Evolutionary conservation across 2,888 invertebrate species (phyloP), one percentile per base, ranked within the genome.

Genomic region (Conops quadrifasciatus): DNA sequence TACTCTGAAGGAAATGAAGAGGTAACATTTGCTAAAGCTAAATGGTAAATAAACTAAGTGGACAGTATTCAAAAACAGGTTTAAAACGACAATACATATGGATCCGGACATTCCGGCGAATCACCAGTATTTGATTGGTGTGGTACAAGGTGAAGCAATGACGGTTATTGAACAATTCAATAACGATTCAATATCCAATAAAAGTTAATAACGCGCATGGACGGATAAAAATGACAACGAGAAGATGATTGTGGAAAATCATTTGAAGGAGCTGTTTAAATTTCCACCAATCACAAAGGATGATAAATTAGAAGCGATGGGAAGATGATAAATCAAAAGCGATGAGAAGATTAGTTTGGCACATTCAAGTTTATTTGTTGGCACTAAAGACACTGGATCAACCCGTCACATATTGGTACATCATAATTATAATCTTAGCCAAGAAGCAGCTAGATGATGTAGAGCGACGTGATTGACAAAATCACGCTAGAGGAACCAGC

Each of bases 391-490:
- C 51, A 51, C n/a, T 51, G n/a, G 51, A 51, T 16, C 51, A 51
- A 51, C 51, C 51, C 11, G 51, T 51, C n/a, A n/a, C 51, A 51
- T 16, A 16, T 51, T 16, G 51, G n/a, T 16, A 51, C 51, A n/a
- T n/a, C 5, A 51, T 51, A 51, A 51, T 51, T 51, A 51, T 51
- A 16, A 11, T 16, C n/a, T 51, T 51, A 51, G 4, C n/a, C 4
- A 13, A 13, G 9, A 51, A 51, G 9, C 51, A 51, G n/a, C 51
- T 51, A n/a, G 51, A 51, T 51, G 9, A 51, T 51, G 51, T n/a
- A 51, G 51, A 51, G n/a, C 51, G n/a, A n/a, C 51, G 51, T 43
- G n/a, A 51, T 51, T 51, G 51, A n/a, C 51, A n/a, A 51, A 51
- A 51, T 51, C 51, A 16, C 4, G n/a, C n/a, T 16, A 16, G 51